A percentile compares a stretch with the other conserved stretches of the same genome.
These are phyloP conservation scores for Paguma larvata DNA, from an alignment of 2,797 vertebrate genomes.

Conservation along the genomic window DNA sequence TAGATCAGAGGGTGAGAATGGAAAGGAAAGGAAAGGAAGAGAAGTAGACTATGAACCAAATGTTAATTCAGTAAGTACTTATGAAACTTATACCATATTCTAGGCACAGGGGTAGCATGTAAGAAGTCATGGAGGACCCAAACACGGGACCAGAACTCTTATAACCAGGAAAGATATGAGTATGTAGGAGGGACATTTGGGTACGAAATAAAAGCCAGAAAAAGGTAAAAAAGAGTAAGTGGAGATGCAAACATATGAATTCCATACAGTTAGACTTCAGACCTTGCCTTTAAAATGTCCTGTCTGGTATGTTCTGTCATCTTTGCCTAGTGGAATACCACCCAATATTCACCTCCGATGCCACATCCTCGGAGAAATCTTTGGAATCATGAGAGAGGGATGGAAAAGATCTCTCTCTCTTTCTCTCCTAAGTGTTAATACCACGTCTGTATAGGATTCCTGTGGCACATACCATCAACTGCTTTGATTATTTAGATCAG, in stretches of 20 bases:
- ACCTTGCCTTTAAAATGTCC: not conserved
- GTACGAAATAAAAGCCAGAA: not conserved
- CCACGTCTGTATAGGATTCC: not conserved
- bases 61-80: constrained; percentile 11
- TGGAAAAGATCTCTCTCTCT: not conserved
- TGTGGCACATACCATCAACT: not conserved
- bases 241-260: not conserved
- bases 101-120: not conserved
- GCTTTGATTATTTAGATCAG: not conserved
- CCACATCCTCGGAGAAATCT: not conserved
- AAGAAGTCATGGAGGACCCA: not conserved
- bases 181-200: not conserved
- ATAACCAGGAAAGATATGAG: not conserved
- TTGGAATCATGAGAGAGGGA: not conserved
- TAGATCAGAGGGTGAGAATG: not conserved
- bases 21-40: not conserved
- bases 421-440: not conserved
- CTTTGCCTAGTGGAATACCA: not conserved
- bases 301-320: not conserved
- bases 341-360: not conserved
- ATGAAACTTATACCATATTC: not conserved
- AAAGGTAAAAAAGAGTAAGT: not conserved
- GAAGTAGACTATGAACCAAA: not conserved
- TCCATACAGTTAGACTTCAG: not conserved
- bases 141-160: not conserved